Evolutionary conservation across 2,113 vertebrate genomes (phyloP).

Genomic region (Aythya baeri): DNA sequence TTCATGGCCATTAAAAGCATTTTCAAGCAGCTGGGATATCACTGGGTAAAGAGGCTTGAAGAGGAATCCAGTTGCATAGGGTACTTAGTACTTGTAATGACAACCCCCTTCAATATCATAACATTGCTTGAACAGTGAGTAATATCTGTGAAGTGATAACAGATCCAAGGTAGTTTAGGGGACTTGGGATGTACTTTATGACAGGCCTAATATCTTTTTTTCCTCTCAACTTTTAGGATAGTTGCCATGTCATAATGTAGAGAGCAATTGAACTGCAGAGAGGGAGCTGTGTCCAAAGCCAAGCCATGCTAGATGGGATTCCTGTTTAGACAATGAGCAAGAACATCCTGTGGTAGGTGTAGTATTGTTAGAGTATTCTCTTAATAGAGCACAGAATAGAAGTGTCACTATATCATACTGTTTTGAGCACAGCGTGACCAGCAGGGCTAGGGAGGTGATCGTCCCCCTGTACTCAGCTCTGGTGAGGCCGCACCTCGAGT

Average conservation of each 20-base stretch:
- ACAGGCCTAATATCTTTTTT: background rate
- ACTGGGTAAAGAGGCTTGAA: background rate
- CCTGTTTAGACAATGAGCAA: background rate
- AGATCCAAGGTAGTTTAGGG: background rate
- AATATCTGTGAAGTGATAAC: background rate
- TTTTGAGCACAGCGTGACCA: too few species aligned
- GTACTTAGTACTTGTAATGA: background rate
- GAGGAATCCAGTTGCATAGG: background rate
- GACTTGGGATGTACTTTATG: background rate
- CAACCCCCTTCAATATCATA: background rate
- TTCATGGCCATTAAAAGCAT: background rate
- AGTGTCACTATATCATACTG: too few species aligned
- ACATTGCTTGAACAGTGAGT: background rate
- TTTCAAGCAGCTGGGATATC: background rate
- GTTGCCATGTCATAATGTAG: background rate
- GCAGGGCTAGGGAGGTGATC: too few species aligned
- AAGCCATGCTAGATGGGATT: fast-evolving
- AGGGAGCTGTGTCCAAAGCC: background rate
- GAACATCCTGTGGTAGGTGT: background rate
- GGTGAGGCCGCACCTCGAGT: too few species aligned
- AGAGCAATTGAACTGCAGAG: background rate
- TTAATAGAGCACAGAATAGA: background rate
- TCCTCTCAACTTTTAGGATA: background rate
- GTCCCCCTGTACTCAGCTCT: too few species aligned
- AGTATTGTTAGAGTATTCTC: background rate